These are phyloP conservation scores for Eulemur rufifrons DNA, from an alignment of 2,113 vertebrate species.

Conservation along the genomic window DNA sequence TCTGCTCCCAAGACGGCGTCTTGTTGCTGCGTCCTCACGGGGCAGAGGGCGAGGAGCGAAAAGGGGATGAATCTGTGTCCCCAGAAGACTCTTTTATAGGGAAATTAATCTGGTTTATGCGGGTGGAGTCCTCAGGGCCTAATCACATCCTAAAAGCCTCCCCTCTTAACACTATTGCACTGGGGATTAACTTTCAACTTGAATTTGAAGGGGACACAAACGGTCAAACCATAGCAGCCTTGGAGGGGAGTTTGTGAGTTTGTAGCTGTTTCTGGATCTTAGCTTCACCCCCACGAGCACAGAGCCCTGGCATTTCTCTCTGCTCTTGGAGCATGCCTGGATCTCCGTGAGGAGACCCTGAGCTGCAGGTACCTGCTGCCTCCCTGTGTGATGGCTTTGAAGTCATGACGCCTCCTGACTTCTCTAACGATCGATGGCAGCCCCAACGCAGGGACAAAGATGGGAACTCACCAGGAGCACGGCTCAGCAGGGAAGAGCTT, in stretches of 20 bases:
- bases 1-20: not conserved
- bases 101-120: not conserved
- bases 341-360: too few relatives aligned
- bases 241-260: not conserved
- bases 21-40: not conserved
- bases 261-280: too few relatives aligned
- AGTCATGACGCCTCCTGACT: fast-evolving
- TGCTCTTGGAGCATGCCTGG: too few relatives aligned
- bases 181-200: not conserved
- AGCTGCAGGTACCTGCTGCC: not conserved
- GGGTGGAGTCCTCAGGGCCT: not conserved
- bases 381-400: not conserved
- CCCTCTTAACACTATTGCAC: fast-evolving
- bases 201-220: not conserved
- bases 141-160: not conserved
- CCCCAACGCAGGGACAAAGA: not conserved
- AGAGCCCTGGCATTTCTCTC: not conserved
- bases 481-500: not conserved
- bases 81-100: not conserved
- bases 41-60: not conserved
- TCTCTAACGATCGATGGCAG: not conserved
- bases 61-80: too few relatives aligned
- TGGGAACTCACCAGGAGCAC: too few relatives aligned
- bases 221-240: not conserved
- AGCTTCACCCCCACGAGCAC: too few relatives aligned